Evolutionary conservation across 2,113 vertebrate genomes (phyloP), one percentile per base, ranked within the genome.

Genomic region (Actenoides lindsayi): DNA sequence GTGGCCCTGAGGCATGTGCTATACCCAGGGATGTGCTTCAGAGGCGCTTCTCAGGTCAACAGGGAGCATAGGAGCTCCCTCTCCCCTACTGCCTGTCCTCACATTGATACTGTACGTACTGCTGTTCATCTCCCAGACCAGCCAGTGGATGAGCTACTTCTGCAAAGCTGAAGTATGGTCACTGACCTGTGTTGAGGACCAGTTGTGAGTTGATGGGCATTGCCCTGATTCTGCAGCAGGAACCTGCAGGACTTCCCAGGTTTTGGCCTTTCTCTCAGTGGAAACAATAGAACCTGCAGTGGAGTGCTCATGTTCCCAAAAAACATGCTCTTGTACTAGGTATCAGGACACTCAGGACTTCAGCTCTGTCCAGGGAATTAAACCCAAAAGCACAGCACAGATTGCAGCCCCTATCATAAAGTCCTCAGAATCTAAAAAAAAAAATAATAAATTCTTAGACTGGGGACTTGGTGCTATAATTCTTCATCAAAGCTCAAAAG

Each of bases 251-350:
- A 41, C 60, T 83, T 93, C 71, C 37, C 41, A 37, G 35, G 4
- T 44, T 16, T 44, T 83, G 75, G n/a, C 46, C 20, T 33, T 65
- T 68, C 31, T 44, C 30, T 80, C 0, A 0, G 27, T 19, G 46
- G 30, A 73, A 73, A 31, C 1, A 5, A 44, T 5, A 59, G 44
- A 68, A 8, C 42, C 33, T 82, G 27, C 37, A 57, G n/a, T 18
- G 11, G 56, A 68, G 33, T 33, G 51, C 46, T 85, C 65, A 30
- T 2, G 1, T 63, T 91, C 39, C 37, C 60, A 5, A 64, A 85
- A 83, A 10, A 1, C 0, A 0, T 56, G 48, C 15, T 35, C 16
- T 42, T 73, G 33, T 44, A 33, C 63, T n/a, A 2, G 7, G 13
- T 88, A 50, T 30, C 64, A 44, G 53, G 46, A 88, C n/a, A 15